These are phyloP conservation scores for Teleogryllus occipitalis DNA, from an alignment of 1,140 invertebrate species.

Conservation along the genomic window DNA sequence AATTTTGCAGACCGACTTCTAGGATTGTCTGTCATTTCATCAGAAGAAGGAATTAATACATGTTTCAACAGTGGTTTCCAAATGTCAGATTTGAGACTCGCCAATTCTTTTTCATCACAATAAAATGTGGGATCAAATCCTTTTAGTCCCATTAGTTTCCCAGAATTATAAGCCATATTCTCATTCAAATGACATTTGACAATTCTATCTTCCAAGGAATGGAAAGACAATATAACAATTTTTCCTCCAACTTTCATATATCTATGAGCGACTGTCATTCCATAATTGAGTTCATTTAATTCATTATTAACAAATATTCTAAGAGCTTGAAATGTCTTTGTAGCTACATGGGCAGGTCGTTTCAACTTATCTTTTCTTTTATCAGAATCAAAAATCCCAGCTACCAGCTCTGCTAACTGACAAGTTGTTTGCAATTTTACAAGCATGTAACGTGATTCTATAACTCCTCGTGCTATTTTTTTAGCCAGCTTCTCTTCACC, in stretches of 20 bases:
- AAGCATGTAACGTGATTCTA: conserved; percentile 78
- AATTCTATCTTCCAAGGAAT: conserved; percentile 92
- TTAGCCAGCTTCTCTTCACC: conserved; percentile 84
- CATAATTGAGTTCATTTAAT: conserved; percentile 91
- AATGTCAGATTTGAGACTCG: conserved; percentile 47
- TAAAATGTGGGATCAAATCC: conserved; percentile 45
- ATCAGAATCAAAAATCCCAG: conserved; percentile 51
- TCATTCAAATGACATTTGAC: conserved; percentile 82
- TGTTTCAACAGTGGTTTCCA: conserved; percentile 78
- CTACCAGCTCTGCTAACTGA: conserved; percentile 73
- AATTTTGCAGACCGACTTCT: conserved; percentile 81
- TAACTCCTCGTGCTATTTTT: conserved; percentile 78
- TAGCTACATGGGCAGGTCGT: conserved; percentile 70
- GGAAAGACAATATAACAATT: conserved; percentile 78
- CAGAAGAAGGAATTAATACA: conserved; percentile 59
- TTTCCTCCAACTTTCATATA: conserved; percentile 70
- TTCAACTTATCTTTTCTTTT: conserved; percentile 58
- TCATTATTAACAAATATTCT: conserved; percentile 97
- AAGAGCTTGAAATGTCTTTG: conserved; percentile 89
- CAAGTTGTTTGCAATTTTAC: conserved; percentile 71
- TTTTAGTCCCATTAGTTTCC: conserved; percentile 56
- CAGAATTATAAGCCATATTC: conserved; percentile 56
- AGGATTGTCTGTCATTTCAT: conserved; percentile 72
- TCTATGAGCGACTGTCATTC: conserved; percentile 63
- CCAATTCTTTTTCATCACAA: conserved; percentile 45